Base-by-base conservation (phyloP, 2,888 invertebrate species). In the Scaptomyza tumidula region DNA sequence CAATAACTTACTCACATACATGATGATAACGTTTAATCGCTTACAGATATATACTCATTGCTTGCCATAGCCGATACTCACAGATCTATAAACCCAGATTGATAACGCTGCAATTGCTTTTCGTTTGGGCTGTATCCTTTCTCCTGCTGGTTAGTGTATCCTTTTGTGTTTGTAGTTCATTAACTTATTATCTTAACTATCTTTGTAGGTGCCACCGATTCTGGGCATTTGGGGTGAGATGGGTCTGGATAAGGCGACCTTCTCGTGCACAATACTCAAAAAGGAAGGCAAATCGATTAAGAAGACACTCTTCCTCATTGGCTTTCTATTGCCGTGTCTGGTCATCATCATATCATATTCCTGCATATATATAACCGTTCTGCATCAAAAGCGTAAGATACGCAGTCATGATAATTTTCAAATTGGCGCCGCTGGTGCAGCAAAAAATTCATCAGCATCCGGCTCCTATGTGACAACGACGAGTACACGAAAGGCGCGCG, bases 251-350 rank as follows among this genome's bases (percentile, higher is more conserved):
- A 93, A 94, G 31, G 93, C 94, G 19, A 97, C 97, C 2, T 98
- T 97, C 91, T 97, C 97, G 0, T 98, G 98, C 91, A 98, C 98
- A 24, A 97, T 98, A 79, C 93, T 97, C 52, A 94, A 94, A 71
- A 95, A 96, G 88, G 93, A 96, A 88, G 96, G 95, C 43, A 93
- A 92, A 72, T 97, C 97, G 1, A 97, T 97, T 3, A 97, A 97
- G 93, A 97, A 97, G 90, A 94, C 95, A 60, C 93, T 97, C 0
- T 97, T 97, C 93, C 93, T 96, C 14, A 93, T 97, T 79, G 97
- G 96, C 1, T 97, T 98, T 90, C 94, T 96, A 7, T 92, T 98
- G 27, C 98, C 98, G 0, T 97, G 97, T 86, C 90, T 96, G 27
- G 96, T 97, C 41, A 98, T 98, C 86, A 95, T 97, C 54, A 94